These are phyloP conservation scores for Rhagophthalmus giganteus DNA, from an alignment of 2,888 invertebrate genomes.

Conservation along the genomic window DNA sequence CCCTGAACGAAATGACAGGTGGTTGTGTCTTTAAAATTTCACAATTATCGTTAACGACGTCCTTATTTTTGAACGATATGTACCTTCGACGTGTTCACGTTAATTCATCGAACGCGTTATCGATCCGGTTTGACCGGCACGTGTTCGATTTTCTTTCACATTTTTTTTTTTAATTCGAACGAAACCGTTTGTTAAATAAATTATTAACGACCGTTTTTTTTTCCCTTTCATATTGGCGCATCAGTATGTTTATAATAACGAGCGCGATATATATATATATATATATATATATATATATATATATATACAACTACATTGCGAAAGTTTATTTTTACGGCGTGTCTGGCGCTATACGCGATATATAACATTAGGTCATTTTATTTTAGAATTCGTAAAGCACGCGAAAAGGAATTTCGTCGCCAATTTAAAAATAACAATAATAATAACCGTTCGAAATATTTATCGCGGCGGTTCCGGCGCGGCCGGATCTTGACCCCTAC, in stretches of 20 bases:
- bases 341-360: slow-evolving; percentile 24
- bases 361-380: no score
- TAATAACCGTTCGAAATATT: no score
- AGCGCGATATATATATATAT: slow-evolving; percentile 19
- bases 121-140: slow-evolving; percentile 6
- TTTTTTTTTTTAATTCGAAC: not conserved
- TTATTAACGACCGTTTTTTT: no score
- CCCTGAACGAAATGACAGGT: slow-evolving; percentile 54
- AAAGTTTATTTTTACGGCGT: slow-evolving; percentile 27
- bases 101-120: slow-evolving; percentile 1
- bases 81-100: not conserved
- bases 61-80: slow-evolving; percentile 9
- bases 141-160: no score
- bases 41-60: slow-evolving; percentile 18
- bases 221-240: slow-evolving; percentile 4
- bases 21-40: slow-evolving; percentile 49
- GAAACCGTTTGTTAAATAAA: not conserved
- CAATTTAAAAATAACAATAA: no score
- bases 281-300: no score
- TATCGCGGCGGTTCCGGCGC: no score
- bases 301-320: no score
- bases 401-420: slow-evolving; percentile 9
- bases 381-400: slow-evolving; percentile 4
- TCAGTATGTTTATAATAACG: slow-evolving; percentile 3
- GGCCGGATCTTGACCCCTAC: no score